Conservation (phyloP, 2,797 vertebrate species). For the Varecia variegata region DNA sequence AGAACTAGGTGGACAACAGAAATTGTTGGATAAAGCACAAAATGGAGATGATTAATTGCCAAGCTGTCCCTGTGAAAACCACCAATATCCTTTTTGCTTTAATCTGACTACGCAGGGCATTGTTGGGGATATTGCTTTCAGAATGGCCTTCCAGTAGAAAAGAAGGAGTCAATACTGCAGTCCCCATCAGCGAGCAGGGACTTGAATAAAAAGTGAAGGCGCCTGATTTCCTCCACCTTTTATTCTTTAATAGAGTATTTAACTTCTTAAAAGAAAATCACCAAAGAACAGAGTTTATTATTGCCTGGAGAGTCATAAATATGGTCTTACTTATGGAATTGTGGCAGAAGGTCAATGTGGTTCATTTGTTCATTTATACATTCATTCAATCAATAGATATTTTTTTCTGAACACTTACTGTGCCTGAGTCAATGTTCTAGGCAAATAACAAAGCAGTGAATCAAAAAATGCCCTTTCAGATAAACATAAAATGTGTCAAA, state of each 20-base stretch:
- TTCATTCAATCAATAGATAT: not conserved
- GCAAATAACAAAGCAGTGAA: not conserved
- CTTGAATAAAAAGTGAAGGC: not conserved
- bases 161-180: not conserved
- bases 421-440: not conserved
- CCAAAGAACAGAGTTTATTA: not conserved
- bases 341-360: not conserved
- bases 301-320: not conserved
- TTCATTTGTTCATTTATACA: not conserved
- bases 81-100: not conserved
- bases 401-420: not conserved
- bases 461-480: not conserved
- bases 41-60: not conserved
- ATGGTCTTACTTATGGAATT: not conserved
- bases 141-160: not conserved
- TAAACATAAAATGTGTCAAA: not conserved
- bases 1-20: not conserved
- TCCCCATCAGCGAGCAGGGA: not conserved
- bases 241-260: not conserved
- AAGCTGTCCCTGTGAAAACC: not conserved
- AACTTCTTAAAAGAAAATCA: conserved; percentile 4
- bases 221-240: not conserved
- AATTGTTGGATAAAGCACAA: not conserved
- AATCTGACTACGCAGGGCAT: not conserved
- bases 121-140: not conserved